Percentiles rank a stretch among this genome's conserved stretches.
These are phyloP conservation scores for Dicaeum eximium DNA, from an alignment of 2,113 vertebrate genomes.

Conservation along the genomic window DNA sequence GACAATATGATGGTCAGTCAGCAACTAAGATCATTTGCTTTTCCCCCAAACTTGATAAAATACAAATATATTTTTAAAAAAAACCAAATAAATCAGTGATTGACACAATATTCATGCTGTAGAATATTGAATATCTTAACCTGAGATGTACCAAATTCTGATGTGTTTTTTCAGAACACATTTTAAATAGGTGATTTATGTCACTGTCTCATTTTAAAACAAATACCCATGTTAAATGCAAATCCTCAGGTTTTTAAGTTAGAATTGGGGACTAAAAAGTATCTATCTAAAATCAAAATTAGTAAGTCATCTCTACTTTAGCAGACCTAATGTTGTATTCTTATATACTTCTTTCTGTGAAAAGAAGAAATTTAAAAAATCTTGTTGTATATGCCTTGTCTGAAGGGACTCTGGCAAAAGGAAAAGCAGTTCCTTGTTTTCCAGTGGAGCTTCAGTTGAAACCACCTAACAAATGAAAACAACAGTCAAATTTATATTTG, in stretches of 20 bases:
- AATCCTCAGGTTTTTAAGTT: background rate
- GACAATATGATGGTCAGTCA: accelerated
- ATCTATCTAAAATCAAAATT: background rate
- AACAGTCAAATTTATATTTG: background rate
- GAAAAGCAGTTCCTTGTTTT: background rate
- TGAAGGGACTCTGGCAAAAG: background rate
- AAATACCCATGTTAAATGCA: background rate
- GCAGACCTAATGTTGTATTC: background rate
- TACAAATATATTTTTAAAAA: background rate
- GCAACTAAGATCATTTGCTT: background rate
- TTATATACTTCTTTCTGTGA: background rate
- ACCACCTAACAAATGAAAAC: background rate
- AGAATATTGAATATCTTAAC: background rate
- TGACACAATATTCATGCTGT: background rate
- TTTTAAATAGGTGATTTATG: background rate
- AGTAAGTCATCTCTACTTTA: background rate
- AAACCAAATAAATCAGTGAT: background rate
- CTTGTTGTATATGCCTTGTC: background rate
- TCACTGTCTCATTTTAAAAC: background rate
- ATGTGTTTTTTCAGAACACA: background rate
- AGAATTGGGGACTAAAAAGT: background rate
- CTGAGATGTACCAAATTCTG: background rate
- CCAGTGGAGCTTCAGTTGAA: background rate
- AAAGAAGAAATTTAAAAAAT: background rate
- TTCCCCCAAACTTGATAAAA: background rate